Evolutionary conservation across 2,888 invertebrate species (phyloP).

Genomic region (Dione vanillae): DNA sequence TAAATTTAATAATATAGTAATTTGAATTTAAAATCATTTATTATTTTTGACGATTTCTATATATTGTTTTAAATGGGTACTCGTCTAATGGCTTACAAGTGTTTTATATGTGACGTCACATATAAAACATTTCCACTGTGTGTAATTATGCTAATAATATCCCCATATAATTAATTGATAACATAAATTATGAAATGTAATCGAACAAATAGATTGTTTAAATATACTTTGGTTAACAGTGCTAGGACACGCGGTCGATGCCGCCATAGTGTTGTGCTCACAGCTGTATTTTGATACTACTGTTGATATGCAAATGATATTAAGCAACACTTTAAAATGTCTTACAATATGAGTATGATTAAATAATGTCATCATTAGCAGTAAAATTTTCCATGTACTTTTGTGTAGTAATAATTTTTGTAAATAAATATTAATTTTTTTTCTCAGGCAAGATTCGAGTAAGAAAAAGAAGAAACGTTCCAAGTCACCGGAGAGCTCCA

Average conservation of each 20-base stretch:
- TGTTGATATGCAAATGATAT: not conserved
- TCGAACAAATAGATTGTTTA: not conserved
- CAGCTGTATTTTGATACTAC: constrained; percentile 9
- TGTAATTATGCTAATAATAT: not conserved
- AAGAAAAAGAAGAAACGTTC: constrained; percentile 85
- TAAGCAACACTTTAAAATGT: not conserved
- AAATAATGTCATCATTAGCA: not conserved
- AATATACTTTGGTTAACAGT: not conserved
- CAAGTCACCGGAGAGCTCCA: constrained; percentile 81
- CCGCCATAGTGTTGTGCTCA: not conserved
- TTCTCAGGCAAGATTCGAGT: constrained; percentile 69
- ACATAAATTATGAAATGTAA: constrained; percentile 3
- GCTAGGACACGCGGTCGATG: not conserved
- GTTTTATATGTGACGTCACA: not conserved
- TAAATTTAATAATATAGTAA: no score
- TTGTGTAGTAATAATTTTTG: not conserved
- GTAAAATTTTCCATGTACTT: not conserved
- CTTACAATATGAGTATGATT: not conserved
- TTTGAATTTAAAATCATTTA: no score
- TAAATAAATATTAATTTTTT: not conserved
- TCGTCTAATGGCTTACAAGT: not conserved
- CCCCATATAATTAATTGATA: not conserved
- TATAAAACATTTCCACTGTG: not conserved
- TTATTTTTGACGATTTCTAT: no score
- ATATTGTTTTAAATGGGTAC: no score